Evolutionary conservation across 1,140 invertebrate genomes (phyloP), one percentile per base, ranked within the genome.

Genomic region (Arion vulgaris): DNA sequence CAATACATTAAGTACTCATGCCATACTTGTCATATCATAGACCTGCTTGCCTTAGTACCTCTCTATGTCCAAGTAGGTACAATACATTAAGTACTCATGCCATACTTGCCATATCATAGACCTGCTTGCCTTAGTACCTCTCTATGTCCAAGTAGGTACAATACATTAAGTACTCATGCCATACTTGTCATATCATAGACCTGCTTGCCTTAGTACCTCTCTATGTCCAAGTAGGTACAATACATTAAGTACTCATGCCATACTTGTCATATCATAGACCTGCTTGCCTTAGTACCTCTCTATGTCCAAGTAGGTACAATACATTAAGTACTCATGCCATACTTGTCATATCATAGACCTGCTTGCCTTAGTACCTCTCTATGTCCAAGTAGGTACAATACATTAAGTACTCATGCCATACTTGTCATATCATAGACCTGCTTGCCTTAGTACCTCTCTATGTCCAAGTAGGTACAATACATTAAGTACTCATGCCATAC

Each of bases 71-170:
- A 74, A 34, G 83, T 79, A 79, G 41, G 73, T 28, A 1, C 5
- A 5, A 4, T 4, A 57, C 51, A 26, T 57, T 23, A n/a, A n/a
- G n/a, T n/a, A n/a, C n/a, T n/a, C n/a, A n/a, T n/a, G n/a, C n/a
- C n/a, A n/a, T n/a, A n/a, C n/a, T n/a, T n/a, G n/a, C 41, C 41
- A 45, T 7, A 15, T 45, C 41, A 45, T 5, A 45, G 5, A 45
- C 93, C n/a, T n/a, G n/a, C n/a, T n/a, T 69, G 93, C 93, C 0
- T 87, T 93, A 13, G 86, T 93, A 73, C 93, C 93, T 26, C 92
- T 93, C 51, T 92, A 92, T 83, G 90, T 90, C 66, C 74, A 74
- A 34, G 83, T 79, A 79, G 41, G 73, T 28, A 1, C 5, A 5
- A 4, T 4, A 57, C 51, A 26, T 57, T 23, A 45, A 45, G 41